Percentiles rank a stretch among this genome's conserved stretches.
phyloP scores from a whole-genome alignment of 2,888 invertebrate genomes.

The Ashinkailepas kermadecensis region DNA sequence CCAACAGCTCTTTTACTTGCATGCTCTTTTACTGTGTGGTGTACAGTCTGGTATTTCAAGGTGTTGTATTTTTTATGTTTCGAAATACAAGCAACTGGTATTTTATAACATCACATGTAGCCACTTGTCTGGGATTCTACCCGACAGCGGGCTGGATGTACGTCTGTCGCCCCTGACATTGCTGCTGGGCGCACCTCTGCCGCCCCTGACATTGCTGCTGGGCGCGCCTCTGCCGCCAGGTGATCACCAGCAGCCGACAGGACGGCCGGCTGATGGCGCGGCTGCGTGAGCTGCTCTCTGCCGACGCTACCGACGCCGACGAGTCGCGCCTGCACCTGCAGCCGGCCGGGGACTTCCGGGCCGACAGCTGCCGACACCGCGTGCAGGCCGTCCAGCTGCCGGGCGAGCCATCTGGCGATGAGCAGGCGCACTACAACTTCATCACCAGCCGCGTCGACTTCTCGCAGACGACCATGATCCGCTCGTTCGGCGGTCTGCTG shows the following conservation, averaged over 20 bases:
- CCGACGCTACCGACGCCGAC: background rate
- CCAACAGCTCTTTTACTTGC: too few species aligned
- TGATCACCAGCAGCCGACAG: slow-evolving; percentile 13
- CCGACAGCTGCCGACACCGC: slow-evolving; percentile 22
- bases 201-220: background rate
- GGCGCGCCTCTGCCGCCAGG: background rate
- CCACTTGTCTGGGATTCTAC: too few species aligned
- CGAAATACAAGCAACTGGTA: too few species aligned
- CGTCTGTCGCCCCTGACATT: too few species aligned
- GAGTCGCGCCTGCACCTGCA: background rate
- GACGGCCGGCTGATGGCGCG: slow-evolving; percentile 4
- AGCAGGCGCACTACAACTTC: slow-evolving; percentile 52
- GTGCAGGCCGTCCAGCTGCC: slow-evolving; percentile 8
- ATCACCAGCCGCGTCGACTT: slow-evolving; percentile 58
- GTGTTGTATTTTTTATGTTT: too few species aligned
- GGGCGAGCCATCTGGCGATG: slow-evolving; percentile 34
- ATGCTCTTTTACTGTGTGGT: too few species aligned
- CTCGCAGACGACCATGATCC: slow-evolving; percentile 54
- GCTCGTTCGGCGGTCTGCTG: slow-evolving; percentile 63
- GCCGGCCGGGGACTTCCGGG: slow-evolving; percentile 9
- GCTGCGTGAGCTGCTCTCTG: background rate
- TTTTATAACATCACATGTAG: too few species aligned
- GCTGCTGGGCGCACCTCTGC: background rate
- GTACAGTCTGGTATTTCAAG: too few species aligned
- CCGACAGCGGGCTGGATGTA: too few species aligned